Evolutionary conservation across 2,113 vertebrate genomes (phyloP).

Genomic region (Sinocyclocheilus anshuiensis): DNA sequence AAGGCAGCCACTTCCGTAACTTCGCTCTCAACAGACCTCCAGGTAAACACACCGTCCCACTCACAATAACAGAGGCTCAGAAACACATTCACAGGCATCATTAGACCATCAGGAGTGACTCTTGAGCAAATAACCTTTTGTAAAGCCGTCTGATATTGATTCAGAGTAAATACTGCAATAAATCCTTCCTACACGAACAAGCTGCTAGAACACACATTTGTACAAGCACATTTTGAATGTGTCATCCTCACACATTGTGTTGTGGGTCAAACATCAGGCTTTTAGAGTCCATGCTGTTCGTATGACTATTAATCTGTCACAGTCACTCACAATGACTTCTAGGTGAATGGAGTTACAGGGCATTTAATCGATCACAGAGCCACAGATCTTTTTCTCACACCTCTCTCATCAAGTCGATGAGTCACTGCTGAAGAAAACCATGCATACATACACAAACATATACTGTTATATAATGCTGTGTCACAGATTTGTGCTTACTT

Average conservation of each 20-base stretch:
- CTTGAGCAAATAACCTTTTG: slow-evolving; percentile 26
- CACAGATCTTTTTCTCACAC: slow-evolving; percentile 16
- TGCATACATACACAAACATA: background rate
- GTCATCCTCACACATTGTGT: background rate
- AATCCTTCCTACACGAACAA: slow-evolving; percentile 12
- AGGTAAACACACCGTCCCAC: slow-evolving; percentile 74
- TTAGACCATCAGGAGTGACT: slow-evolving; percentile 24
- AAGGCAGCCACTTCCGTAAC: slow-evolving; percentile 97
- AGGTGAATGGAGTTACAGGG: background rate
- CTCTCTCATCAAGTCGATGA: background rate
- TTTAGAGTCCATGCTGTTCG: background rate
- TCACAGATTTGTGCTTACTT: background rate
- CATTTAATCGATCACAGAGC: slow-evolving; percentile 31
- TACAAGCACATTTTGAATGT: slow-evolving; percentile 3
- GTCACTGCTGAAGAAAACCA: background rate
- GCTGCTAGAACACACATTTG: slow-evolving; percentile 20
- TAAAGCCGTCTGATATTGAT: slow-evolving; percentile 27
- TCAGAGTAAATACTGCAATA: slow-evolving; percentile 5
- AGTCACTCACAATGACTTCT: slow-evolving; percentile 4
- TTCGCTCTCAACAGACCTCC: slow-evolving; percentile 89
- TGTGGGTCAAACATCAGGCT: background rate
- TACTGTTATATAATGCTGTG: background rate
- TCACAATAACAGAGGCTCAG: slow-evolving; percentile 2
- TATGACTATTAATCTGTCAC: background rate
- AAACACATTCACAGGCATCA: slow-evolving; percentile 14